Evolutionary conservation across 2,113 vertebrate species (phyloP).

Genomic region (Talpa occidentalis): DNA sequence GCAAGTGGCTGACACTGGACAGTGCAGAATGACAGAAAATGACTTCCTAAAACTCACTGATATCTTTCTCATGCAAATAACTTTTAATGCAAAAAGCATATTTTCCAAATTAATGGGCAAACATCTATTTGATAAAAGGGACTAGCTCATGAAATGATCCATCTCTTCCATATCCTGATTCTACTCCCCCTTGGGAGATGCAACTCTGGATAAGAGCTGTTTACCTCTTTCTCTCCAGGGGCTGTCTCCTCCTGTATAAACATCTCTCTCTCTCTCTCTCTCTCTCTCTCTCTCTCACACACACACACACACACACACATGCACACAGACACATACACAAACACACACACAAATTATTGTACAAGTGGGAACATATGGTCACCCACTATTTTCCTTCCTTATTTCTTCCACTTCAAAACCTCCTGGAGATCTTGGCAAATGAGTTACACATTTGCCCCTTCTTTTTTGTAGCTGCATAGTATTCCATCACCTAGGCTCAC

Average conservation of each 20-base stretch:
- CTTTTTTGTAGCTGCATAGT: neutral
- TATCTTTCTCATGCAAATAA: neutral
- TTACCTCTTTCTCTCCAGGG: neutral
- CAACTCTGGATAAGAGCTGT: neutral
- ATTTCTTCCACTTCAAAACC: neutral
- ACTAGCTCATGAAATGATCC: neutral
- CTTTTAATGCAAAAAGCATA: neutral
- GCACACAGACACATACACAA: no score
- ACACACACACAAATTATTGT: no score
- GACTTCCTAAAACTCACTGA: neutral
- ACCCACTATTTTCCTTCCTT: neutral
- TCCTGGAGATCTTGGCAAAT: neutral
- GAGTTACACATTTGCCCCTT: neutral
- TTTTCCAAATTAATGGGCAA: neutral
- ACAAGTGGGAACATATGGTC: neutral
- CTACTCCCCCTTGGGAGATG: neutral
- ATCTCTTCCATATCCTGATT: neutral
- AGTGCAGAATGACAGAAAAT: neutral
- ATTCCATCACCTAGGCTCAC: rapidly evolving
- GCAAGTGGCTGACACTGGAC: neutral
- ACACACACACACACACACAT: no score
- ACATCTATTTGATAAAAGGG: neutral
- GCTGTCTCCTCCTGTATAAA: neutral
- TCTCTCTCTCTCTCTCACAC: no score
- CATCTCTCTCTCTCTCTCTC: no score